Evolutionary conservation across 2,888 invertebrate genomes (phyloP).

Genomic region (Archaeoteleia sp.): DNA sequence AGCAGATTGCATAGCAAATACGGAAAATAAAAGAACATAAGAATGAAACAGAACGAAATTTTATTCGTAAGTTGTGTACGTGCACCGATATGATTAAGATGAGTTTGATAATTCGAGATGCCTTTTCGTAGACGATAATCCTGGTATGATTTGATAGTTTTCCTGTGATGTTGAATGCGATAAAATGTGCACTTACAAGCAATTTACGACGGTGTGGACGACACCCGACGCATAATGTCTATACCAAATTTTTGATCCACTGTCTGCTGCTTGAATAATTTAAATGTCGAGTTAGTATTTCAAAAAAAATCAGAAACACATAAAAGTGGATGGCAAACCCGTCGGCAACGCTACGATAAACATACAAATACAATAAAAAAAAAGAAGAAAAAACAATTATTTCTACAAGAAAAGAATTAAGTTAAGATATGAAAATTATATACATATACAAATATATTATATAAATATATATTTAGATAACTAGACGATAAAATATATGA

Average conservation of each 20-base stretch:
- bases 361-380: constrained; percentile 65
- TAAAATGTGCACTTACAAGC: constrained; percentile 60
- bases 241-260: constrained; percentile 54
- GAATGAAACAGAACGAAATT: too few species aligned
- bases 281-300: constrained; percentile 54
- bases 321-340: constrained; percentile 56
- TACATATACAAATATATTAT: constrained; percentile 58
- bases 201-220: constrained; percentile 49
- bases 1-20: too few species aligned
- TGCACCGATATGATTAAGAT: too few species aligned
- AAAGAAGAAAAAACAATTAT: constrained; percentile 62
- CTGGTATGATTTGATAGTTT: constrained; percentile 53
- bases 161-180: constrained; percentile 60
- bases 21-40: too few species aligned
- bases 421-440: constrained; percentile 63
- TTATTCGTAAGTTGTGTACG: too few species aligned
- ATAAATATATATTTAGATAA: constrained; percentile 70
- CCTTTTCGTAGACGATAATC: constrained; percentile 37
- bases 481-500: constrained; percentile 65
- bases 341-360: constrained; percentile 55
- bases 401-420: constrained; percentile 69
- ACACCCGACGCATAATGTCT: constrained; percentile 53
- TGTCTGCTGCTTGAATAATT: constrained; percentile 60
- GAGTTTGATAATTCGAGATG: constrained; percentile 15
- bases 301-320: too few species aligned